A percentile compares a stretch with the other conserved stretches of the same genome.
Evolutionary conservation across 2,113 vertebrate genomes (phyloP).

Genomic region (Glaucomys volans): DNA sequence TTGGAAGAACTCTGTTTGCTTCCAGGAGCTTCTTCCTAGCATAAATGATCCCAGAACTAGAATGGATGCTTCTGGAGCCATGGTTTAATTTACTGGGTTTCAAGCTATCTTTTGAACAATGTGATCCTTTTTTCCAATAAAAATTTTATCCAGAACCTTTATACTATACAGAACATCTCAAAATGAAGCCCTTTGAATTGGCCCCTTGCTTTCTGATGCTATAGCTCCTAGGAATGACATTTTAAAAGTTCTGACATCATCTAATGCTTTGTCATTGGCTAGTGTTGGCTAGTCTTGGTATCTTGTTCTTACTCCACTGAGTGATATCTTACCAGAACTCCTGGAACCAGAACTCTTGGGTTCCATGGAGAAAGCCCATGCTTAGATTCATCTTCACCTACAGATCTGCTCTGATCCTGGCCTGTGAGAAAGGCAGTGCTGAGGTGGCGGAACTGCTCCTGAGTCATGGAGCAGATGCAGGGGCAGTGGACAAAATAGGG

Average conservation of each 20-base stretch:
- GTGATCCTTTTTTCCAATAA: not conserved
- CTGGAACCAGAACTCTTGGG: not conserved
- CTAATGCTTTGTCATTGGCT: not conserved
- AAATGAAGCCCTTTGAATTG: not conserved
- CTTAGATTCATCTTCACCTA: not conserved
- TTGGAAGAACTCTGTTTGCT: not conserved
- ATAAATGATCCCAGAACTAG: not conserved
- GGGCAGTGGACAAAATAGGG: slow-evolving; percentile 42
- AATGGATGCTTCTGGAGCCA: not conserved
- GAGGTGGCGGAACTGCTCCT: slow-evolving; percentile 84
- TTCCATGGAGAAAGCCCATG: not conserved
- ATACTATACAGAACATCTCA: not conserved
- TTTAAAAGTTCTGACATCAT: not conserved
- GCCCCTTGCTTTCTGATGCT: not conserved
- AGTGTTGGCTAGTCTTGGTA: not conserved
- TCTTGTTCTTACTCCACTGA: not conserved
- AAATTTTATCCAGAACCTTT: not conserved
- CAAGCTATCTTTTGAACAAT: not conserved
- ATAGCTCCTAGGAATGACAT: not conserved
- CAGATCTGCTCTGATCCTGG: slow-evolving; percentile 85
- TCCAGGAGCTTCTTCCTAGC: not conserved
- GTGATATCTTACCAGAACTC: not conserved
- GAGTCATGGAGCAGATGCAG: slow-evolving; percentile 73
- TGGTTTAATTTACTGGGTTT: slow-evolving; percentile 21
- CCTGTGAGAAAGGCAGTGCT: slow-evolving; percentile 80